Base-by-base conservation (phyloP, 2,888 invertebrate species). In the Pharmacophagus antenor region DNA sequence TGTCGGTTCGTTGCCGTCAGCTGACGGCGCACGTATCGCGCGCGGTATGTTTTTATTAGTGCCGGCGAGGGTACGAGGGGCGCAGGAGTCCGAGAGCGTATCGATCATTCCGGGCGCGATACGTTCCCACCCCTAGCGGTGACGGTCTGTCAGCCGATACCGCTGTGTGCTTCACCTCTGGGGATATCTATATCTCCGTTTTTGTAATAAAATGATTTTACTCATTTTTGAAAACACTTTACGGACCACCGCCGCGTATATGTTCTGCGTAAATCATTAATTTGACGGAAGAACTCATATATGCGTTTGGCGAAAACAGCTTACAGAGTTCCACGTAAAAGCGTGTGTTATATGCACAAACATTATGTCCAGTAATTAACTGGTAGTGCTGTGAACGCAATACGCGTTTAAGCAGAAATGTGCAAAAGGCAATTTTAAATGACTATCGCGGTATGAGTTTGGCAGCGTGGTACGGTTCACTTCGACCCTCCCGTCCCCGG, bases 31-130 rank as follows among this genome's bases (percentile, higher is more conserved):
- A 37, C 48, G 41, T 21, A 52, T 44, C 53, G 58, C 15, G 42
- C 58, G 56, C 55, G 22, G 60, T 55, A 60, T 60, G 60, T 55
- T 60, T 55, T 60, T 56, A 44, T 50, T n/a, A n/a, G n/a, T n/a
- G n/a, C n/a, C n/a, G n/a, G n/a, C n/a, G n/a, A n/a, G 41, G 54
- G 44, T 55, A 46, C 46, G 25, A 5, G 44, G 37, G 46, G 47
- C n/a, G 20, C 20, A 17, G n/a, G 49, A 49, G 6, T 1, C 5
- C 17, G 8, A n/a, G n/a, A n/a, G n/a, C n/a, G 46, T 60, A 56
- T 60, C 56, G 56, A 61, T 61, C 55, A 56, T 51, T 51, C n/a
- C 20, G 4, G 18, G 23, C 15, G 47, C 25, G 18, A n/a, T 46
- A 7, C 20, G n/a, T 8, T 58, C 23, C 25, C 51, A 55, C 46